Base-by-base conservation (phyloP, 2,113 vertebrate genomes). In the Sander lucioperca region DNA sequence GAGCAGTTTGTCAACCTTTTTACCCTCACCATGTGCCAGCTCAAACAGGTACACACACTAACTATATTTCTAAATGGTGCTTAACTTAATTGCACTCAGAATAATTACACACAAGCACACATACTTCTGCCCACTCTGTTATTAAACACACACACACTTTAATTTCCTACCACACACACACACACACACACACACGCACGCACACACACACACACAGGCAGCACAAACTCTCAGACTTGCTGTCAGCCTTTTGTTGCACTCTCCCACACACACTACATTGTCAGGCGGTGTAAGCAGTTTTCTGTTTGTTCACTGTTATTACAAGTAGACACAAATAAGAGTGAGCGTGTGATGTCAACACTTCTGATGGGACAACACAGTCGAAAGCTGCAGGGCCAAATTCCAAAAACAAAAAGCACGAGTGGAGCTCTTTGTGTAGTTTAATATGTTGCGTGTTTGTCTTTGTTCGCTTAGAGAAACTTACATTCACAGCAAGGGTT, bases 1-100 rank as follows among this genome's bases (percentile, higher is more conserved):
- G 98, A 99, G 85, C 98, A 99, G 73, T 99, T 99, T 86, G 96
- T 98, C 87, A 98, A 95, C 0, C 95, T 98, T 51, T 99, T 99
- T 89, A 99, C 97, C 2, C 93, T 99, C 89, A 99, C 97, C 82
- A 99, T 99, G 97, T 95, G 96, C 95, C 97, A 99, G 93, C 96
- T 99, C 57, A 99, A 99, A 94, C 97, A 98, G 97, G 97, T 99
- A 96, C 54, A 57, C 27, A 69, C 18, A 23, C 27, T 3, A 27
- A 58, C 48, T 30, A 27, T 27, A 27, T 27, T 5, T 74, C 2
- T 65, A 54, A 86, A 65, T 75, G 70, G 39, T 30, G n/a, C 78
- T 77, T 57, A 10, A 51, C 25, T 71, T 80, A 65, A 80, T 80
- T 80, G 71, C 1, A 80, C 72, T 80, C 59, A 0, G 16, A 27